These are phyloP conservation scores for Helostoma temminkii DNA, from an alignment of 2,797 vertebrate genomes.

Conservation along the genomic window DNA sequence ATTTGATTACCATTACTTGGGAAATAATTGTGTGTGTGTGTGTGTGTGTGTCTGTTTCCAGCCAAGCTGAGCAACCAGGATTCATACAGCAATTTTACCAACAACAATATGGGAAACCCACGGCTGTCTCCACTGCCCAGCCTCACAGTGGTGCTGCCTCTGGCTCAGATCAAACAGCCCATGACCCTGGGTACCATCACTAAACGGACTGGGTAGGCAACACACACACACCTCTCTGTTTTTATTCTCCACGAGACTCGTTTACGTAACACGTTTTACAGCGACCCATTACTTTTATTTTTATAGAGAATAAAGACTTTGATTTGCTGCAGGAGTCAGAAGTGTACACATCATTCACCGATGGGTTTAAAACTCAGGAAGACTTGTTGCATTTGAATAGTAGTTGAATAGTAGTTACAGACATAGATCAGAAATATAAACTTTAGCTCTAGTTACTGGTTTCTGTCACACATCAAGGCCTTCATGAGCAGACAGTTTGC, in stretches of 20 bases:
- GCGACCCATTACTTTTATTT: conserved; percentile 4
- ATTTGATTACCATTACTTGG: conserved; percentile 16
- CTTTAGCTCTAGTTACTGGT: too few species aligned
- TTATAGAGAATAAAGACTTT: neutral
- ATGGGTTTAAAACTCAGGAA: neutral
- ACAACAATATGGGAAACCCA: conserved; percentile 96
- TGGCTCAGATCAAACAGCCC: conserved; percentile 98
- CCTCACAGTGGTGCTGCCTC: conserved; percentile 91
- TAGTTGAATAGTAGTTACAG: too few species aligned
- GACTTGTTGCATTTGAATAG: too few species aligned
- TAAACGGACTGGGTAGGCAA: conserved; percentile 94
- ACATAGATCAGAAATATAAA: too few species aligned
- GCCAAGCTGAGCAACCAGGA: conserved; percentile 96
- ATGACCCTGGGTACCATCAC: conserved; percentile 98
- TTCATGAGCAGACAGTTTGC: neutral
- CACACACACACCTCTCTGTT: neutral
- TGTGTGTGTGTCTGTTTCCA: conserved; percentile 69
- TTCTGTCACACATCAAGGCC: neutral
- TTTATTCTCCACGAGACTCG: conserved; percentile 5
- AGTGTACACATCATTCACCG: neutral
- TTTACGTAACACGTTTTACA: conserved; percentile 1
- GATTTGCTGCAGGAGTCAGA: too few species aligned
- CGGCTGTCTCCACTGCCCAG: conserved; percentile 93
- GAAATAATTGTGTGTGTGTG: conserved; percentile 5
- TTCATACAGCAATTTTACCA: conserved; percentile 95